Conservation (phyloP, 2,888 invertebrate species). For the Pyrocoelia pectoralis region DNA sequence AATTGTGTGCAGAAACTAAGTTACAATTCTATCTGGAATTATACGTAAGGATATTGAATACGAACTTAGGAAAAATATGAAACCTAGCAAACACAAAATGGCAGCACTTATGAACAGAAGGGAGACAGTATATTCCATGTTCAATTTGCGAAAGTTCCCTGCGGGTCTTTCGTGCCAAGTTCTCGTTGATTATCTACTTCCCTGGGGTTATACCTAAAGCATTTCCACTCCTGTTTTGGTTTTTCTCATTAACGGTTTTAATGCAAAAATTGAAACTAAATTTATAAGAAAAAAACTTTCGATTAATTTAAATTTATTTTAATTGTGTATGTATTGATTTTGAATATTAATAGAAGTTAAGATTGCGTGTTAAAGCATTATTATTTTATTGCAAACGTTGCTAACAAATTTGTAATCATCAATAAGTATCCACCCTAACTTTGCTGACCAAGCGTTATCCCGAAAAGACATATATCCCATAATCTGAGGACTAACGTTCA, state of each 20-base stretch:
- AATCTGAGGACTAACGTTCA: slow-evolving; percentile 16
- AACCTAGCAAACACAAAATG: slow-evolving; percentile 15
- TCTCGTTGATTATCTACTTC: slow-evolving; percentile 44
- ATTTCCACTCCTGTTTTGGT: slow-evolving; percentile 29
- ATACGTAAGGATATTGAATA: not conserved
- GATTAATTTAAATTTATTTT: not conserved
- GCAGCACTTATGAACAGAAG: slow-evolving; percentile 32
- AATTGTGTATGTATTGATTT: no score
- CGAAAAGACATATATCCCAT: slow-evolving; percentile 23
- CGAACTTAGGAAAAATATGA: slow-evolving; percentile 4
- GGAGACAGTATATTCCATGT: slow-evolving; percentile 42
- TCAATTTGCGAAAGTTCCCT: slow-evolving; percentile 45
- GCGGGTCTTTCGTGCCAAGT: slow-evolving; percentile 42
- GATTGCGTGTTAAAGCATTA: not conserved
- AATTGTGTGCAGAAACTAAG: no score
- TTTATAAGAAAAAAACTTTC: not conserved
- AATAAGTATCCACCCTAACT: slow-evolving; percentile 21
- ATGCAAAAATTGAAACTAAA: slow-evolving; percentile 2
- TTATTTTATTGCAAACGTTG: not conserved
- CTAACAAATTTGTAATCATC: slow-evolving; percentile 12
- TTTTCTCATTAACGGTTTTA: slow-evolving; percentile 29
- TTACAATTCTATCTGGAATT: not conserved
- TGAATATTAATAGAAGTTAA: not conserved
- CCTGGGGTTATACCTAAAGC: slow-evolving; percentile 36
- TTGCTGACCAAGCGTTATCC: slow-evolving; percentile 26